Evolutionary conservation across 2,888 invertebrate genomes (phyloP), one percentile per base, ranked within the genome.

Genomic region (Tipula vernalis): DNA sequence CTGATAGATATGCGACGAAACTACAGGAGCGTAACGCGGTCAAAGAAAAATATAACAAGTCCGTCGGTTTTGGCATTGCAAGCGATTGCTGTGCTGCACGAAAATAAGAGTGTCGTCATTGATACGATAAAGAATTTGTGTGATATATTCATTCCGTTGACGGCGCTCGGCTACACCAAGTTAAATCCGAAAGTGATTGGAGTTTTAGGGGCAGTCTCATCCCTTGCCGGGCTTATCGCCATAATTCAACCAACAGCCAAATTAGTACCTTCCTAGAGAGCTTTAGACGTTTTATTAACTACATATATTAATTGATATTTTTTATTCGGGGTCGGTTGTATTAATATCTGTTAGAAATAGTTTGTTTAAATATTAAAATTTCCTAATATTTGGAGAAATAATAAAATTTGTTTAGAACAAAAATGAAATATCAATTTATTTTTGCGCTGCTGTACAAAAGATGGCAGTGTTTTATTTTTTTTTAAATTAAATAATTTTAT

Each of bases 51-150:
- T 6, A 8, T 91, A 0, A 89, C 87, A 10, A 89, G 90, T 0
- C 89, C 89, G 0, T 89, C 89, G 15, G 88, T 88, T 10, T 87
- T 90, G 85, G 89, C 89, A 0, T 86, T 91, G 83, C 89, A 90
- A 12, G 91, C 91, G 0, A 91, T 90, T 83, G 88, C 88, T 0
- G 71, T 90, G 13, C 36, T 91, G 36, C 88, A 90, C 86, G 89
- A 89, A 0, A 91, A 94, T 89, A 94, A 94, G 89, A 95, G 95
- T 90, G 92, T 98, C 10, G 93, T 96, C 87, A 93, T 97, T 88
- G 98, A 98, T 91, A 95, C 96, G 0, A 89, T 96, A 5, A 98
- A 97, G 91, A 98, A 98, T 92, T 91, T 94, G 8, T 97, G 97
- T 92, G 98, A 98, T 91, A 91, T 98, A 87, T 96, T 97, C 89